A percentile compares a stretch with the other conserved stretches of the same genome.
These are phyloP conservation scores for Rousettus leschenaultii DNA, from an alignment of 2,113 vertebrate species.

Conservation along the genomic window DNA sequence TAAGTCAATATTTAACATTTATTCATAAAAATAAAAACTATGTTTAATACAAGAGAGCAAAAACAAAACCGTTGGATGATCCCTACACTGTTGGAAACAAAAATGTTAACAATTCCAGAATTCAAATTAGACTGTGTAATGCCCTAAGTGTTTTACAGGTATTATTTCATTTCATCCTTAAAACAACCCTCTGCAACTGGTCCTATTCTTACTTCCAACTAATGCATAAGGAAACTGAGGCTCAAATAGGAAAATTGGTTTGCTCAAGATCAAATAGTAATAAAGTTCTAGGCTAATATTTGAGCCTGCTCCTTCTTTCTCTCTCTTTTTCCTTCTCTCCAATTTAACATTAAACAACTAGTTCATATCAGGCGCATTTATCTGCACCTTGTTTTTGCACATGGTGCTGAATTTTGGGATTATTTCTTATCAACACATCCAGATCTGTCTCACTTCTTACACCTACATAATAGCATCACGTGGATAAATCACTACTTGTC, in stretches of 20 bases:
- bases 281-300: neutral
- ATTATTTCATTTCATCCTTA: neutral
- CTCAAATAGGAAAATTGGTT: neutral
- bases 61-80: neutral
- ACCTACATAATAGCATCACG: neutral
- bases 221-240: neutral
- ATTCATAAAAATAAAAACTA: neutral
- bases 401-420: neutral
- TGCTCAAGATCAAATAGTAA: neutral
- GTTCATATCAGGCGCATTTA: neutral
- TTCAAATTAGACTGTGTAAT: neutral
- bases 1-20: neutral
- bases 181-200: fast-evolving
- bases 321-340: neutral
- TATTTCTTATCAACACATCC: neutral
- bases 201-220: neutral
- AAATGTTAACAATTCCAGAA: neutral
- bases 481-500: neutral
- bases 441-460: neutral
- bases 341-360: neutral
- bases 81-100: neutral
- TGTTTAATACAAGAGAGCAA: neutral
- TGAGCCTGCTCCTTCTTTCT: neutral
- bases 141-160: neutral
- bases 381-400: neutral